These are phyloP conservation scores for Amiota minor DNA, from an alignment of 2,888 invertebrate species.

Conservation along the genomic window DNA sequence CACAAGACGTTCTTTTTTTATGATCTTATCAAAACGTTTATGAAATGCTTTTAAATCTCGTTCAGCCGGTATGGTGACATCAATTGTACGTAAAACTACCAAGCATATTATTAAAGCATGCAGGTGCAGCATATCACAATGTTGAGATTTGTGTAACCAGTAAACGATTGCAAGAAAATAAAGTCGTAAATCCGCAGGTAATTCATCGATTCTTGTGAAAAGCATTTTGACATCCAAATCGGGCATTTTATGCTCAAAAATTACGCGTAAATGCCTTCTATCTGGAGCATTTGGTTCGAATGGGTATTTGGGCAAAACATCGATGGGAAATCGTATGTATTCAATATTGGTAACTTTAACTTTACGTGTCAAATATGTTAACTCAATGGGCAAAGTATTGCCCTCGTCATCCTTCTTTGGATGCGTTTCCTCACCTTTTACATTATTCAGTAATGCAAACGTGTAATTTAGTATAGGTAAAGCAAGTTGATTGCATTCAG, in stretches of 20 bases:
- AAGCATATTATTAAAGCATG: slow-evolving; percentile 67
- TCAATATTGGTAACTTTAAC: slow-evolving; percentile 68
- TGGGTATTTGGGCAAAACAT: slow-evolving; percentile 39
- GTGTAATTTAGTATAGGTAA: slow-evolving; percentile 79
- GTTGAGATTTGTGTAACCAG: slow-evolving; percentile 68
- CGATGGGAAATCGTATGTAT: slow-evolving; percentile 59
- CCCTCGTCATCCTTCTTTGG: slow-evolving; percentile 46
- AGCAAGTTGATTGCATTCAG: slow-evolving; percentile 77
- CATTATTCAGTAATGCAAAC: slow-evolving; percentile 73
- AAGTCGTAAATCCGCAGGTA: slow-evolving; percentile 65
- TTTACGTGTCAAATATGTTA: slow-evolving; percentile 69
- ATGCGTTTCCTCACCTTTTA: slow-evolving; percentile 50
- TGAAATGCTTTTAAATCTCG: slow-evolving; percentile 64
- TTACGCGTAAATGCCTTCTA: slow-evolving; percentile 54
- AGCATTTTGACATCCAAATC: slow-evolving; percentile 51
- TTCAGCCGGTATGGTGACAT: slow-evolving; percentile 69
- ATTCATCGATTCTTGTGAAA: slow-evolving; percentile 55
- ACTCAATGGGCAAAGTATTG: slow-evolving; percentile 48
- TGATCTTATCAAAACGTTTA: slow-evolving; percentile 66
- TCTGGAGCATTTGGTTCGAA: slow-evolving; percentile 61
- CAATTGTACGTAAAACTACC: slow-evolving; percentile 66
- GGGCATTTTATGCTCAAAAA: slow-evolving; percentile 56
- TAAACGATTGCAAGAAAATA: slow-evolving; percentile 70
- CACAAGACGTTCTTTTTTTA: slow-evolving; percentile 61
- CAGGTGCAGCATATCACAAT: slow-evolving; percentile 65